Evolutionary conservation across 2,113 vertebrate species (phyloP).

Genomic region (Solea senegalensis): DNA sequence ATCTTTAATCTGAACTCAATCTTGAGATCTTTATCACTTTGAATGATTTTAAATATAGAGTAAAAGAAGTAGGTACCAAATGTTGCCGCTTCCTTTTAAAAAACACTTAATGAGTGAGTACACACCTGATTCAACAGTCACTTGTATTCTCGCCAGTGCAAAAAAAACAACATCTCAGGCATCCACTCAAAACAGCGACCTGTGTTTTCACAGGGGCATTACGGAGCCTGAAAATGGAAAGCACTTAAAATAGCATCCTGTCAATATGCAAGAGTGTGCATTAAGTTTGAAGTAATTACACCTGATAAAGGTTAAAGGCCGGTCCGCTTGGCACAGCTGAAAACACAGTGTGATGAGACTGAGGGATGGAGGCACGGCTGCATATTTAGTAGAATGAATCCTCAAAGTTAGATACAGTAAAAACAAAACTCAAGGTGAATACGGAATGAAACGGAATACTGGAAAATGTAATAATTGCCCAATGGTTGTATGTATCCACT

Average conservation of each 20-base stretch:
- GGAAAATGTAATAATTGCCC: too few species aligned
- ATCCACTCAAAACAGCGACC: slow-evolving; percentile 43
- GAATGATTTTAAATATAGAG: too few species aligned
- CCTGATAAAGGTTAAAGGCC: slow-evolving; percentile 33
- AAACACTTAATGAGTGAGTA: too few species aligned
- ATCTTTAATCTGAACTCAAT: too few species aligned
- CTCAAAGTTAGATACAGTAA: not conserved
- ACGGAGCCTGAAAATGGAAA: slow-evolving; percentile 55
- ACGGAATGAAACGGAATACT: too few species aligned
- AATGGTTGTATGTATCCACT: too few species aligned
- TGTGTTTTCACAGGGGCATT: slow-evolving; percentile 13
- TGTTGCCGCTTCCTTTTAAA: too few species aligned
- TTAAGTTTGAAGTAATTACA: slow-evolving; percentile 20
- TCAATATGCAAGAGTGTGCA: slow-evolving; percentile 14
- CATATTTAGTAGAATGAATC: not conserved
- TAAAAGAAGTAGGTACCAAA: too few species aligned
- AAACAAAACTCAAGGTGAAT: not conserved
- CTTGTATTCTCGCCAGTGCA: not conserved
- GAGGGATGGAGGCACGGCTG: not conserved
- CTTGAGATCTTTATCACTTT: too few species aligned
- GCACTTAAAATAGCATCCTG: slow-evolving; percentile 47
- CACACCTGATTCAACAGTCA: too few species aligned
- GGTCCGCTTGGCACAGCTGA: slow-evolving; percentile 19
- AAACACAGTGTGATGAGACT: not conserved
- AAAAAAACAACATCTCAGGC: slow-evolving; percentile 8